Percentiles rank a stretch among this genome's conserved stretches.
Evolutionary conservation across 2,113 vertebrate species (phyloP).

Genomic region (Psilopsiagon aurifrons): DNA sequence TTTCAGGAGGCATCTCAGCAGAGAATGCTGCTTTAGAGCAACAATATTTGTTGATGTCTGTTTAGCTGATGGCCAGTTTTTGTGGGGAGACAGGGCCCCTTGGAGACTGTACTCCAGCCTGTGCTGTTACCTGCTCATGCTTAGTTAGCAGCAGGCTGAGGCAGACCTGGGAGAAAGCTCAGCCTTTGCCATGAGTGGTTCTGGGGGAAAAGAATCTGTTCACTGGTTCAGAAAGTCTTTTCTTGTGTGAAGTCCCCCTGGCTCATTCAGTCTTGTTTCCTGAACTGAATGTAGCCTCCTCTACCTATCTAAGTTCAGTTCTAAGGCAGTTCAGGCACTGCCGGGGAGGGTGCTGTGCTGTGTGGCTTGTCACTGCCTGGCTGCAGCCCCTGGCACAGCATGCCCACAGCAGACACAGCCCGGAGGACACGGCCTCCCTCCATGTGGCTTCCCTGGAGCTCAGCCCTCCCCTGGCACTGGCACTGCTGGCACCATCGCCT

Average conservation of each 20-base stretch:
- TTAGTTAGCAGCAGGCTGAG: constrained; percentile 2
- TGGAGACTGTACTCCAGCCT: background rate
- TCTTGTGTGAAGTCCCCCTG: background rate
- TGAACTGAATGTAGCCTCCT: background rate
- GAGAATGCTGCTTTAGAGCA: background rate
- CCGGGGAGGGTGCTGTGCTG: background rate
- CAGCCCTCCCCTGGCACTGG: fast-evolving
- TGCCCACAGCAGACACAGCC: fast-evolving
- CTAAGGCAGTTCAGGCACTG: background rate
- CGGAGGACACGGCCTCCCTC: fast-evolving
- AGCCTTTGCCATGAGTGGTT: constrained; percentile 26
- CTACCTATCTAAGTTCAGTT: background rate
- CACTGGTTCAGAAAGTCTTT: constrained; percentile 37
- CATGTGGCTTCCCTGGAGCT: background rate
- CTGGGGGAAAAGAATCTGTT: constrained; percentile 24
- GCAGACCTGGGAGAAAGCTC: background rate
- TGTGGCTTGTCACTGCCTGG: background rate
- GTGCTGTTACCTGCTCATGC: background rate
- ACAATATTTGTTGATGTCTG: background rate
- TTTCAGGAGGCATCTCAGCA: background rate
- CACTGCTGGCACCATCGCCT: background rate
- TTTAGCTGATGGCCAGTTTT: constrained; percentile 13
- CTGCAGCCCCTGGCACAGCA: fast-evolving
- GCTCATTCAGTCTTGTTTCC: background rate
- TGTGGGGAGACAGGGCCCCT: background rate